Conservation (phyloP, 2,797 vertebrate species). For the Acanthurus leucopareius region DNA sequence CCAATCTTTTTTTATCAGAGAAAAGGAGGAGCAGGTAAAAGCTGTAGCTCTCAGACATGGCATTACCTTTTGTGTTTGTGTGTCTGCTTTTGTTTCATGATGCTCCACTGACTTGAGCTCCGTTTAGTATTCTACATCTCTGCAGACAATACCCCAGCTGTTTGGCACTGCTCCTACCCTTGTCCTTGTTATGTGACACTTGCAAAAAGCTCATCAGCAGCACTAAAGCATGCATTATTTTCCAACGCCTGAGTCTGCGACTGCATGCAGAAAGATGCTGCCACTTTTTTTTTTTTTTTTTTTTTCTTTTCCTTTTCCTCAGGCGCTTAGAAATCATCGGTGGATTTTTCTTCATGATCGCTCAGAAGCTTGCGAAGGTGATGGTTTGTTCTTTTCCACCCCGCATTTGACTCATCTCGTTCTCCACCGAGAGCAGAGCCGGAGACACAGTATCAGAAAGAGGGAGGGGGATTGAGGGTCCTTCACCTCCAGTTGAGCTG, state of each 20-base stretch:
- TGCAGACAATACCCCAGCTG: conserved; percentile 67
- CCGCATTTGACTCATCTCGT: conserved; percentile 50
- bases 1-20: background rate
- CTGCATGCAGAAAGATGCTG: background rate
- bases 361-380: conserved; percentile 32
- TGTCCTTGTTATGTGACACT: conserved; percentile 58
- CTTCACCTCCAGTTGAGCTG: conserved; percentile 71
- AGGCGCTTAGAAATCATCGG: conserved; percentile 17
- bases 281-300: background rate
- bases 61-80: conserved; percentile 37
- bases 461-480: conserved; percentile 61
- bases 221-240: conserved; percentile 37
- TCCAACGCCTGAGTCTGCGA: background rate
- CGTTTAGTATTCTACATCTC: conserved; percentile 56
- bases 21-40: conserved; percentile 18
- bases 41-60: conserved; percentile 32
- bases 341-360: conserved; percentile 35
- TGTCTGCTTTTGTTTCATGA: conserved; percentile 38
- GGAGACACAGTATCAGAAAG: conserved; percentile 19
- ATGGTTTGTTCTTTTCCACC: conserved; percentile 40
- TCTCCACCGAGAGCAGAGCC: conserved; percentile 10
- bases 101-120: conserved; percentile 35
- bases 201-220: conserved; percentile 52
- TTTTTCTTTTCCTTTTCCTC: background rate
- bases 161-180: conserved; percentile 41